Percentiles rank a stretch among this genome's conserved stretches.
Evolutionary conservation across 2,888 invertebrate genomes (phyloP).

Genomic region (Sepiola atlantica): DNA sequence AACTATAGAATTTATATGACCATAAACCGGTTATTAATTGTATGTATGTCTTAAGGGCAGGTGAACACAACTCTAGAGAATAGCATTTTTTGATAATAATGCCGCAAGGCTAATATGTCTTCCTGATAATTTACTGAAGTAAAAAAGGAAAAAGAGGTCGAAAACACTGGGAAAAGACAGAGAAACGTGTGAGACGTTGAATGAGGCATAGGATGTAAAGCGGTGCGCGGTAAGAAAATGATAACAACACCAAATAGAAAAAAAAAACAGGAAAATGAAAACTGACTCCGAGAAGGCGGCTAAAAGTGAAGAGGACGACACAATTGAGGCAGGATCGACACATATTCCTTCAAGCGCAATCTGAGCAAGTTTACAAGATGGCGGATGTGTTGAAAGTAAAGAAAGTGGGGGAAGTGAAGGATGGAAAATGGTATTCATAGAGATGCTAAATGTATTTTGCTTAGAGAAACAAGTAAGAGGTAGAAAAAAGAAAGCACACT

Average conservation of each 20-base stretch:
- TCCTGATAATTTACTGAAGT: neutral
- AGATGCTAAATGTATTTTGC: neutral
- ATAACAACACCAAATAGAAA: neutral
- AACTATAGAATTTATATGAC: neutral
- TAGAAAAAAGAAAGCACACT: neutral
- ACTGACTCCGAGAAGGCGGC: neutral
- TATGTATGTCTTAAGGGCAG: neutral
- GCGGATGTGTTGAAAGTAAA: rapidly evolving
- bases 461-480: neutral
- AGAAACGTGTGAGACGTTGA: neutral
- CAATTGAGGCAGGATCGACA: neutral
- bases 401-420: neutral
- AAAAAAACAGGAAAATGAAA: neutral
- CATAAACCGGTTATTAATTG: neutral
- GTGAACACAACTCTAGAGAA: neutral
- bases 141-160: neutral
- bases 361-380: neutral
- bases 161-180: neutral
- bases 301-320: neutral
- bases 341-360: neutral
- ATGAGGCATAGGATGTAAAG: neutral
- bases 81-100: neutral
- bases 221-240: neutral
- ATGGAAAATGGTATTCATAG: neutral
- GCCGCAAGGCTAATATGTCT: neutral